phyloP scores from a whole-genome alignment of 2,797 vertebrate species.

The Notoglanidium macrostoma region DNA sequence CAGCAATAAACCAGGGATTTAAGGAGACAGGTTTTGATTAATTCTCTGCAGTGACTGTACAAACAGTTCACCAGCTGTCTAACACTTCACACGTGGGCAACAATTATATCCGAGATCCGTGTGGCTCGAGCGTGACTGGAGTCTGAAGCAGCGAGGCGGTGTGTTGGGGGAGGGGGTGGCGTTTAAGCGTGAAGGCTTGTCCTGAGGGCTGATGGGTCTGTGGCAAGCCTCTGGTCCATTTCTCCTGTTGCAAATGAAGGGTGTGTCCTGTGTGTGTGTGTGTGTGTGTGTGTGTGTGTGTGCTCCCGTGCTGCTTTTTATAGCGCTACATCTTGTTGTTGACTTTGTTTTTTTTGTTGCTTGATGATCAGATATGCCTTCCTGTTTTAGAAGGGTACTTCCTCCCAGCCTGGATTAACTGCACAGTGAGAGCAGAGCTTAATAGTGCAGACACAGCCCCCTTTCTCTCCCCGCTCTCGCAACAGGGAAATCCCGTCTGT shows the following conservation, averaged over 20 bases:
- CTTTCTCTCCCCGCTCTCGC: constrained; percentile 13
- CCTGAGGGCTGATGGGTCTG: constrained; percentile 36
- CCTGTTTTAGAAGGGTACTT: constrained; percentile 47
- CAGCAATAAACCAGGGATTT: constrained; percentile 1
- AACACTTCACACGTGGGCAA: constrained; percentile 1
- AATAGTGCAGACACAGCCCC: not conserved
- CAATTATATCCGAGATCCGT: constrained; percentile 22
- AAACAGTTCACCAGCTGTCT: constrained; percentile 46
- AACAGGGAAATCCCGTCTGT: constrained; percentile 42
- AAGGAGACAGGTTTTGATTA: constrained; percentile 35
- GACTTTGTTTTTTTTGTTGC: constrained; percentile 27
- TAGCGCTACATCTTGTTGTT: constrained; percentile 61
- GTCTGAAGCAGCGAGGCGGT: constrained; percentile 50
- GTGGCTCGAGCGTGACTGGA: constrained; percentile 57
- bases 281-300: too few relatives aligned
- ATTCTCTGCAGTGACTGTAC: constrained; percentile 43
- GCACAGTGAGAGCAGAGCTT: not conserved
- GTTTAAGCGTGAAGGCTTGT: constrained; percentile 25
- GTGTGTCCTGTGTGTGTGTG: constrained; percentile 52
- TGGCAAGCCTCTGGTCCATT: constrained; percentile 59
- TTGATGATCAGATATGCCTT: constrained; percentile 18
- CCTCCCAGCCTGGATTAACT: constrained; percentile 40
- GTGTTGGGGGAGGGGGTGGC: constrained; percentile 54
- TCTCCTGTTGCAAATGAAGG: constrained; percentile 53
- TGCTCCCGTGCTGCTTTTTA: constrained; percentile 56